phyloP scores from a whole-genome alignment of 2,113 vertebrate genomes.

The Phalacrocorax carbo region DNA sequence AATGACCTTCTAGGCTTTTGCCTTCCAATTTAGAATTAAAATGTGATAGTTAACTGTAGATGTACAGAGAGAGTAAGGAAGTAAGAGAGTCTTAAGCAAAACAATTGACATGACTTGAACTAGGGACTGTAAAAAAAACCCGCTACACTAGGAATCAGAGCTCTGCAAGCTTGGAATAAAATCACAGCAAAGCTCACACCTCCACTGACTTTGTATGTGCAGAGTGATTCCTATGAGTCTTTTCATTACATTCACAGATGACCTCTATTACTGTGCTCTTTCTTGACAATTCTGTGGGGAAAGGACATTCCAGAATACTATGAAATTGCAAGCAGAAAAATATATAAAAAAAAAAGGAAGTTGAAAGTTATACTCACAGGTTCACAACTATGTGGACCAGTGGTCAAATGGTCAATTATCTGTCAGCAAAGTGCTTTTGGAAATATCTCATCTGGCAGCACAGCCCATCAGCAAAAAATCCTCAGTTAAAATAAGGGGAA shows the following conservation, averaged over 20 bases:
- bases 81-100: neutral
- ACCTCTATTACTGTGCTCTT: constrained; percentile 42
- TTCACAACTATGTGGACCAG: neutral
- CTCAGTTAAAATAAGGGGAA: neutral
- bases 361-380: neutral
- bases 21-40: neutral
- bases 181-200: neutral
- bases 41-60: neutral
- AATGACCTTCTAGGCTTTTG: neutral
- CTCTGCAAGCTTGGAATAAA: neutral
- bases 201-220: neutral
- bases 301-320: neutral
- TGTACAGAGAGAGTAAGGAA: neutral
- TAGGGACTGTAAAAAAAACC: neutral
- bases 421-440: neutral
- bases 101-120: neutral
- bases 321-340: neutral
- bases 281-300: neutral
- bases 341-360: neutral
- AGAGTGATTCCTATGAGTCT: constrained; percentile 13
- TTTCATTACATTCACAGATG: constrained; percentile 43
- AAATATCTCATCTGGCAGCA: neutral
- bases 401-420: constrained; percentile 28
- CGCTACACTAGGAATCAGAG: neutral
- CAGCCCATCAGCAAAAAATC: neutral